phyloP scores from a whole-genome alignment of 2,113 vertebrate species.

The Toxostoma redivivum region DNA sequence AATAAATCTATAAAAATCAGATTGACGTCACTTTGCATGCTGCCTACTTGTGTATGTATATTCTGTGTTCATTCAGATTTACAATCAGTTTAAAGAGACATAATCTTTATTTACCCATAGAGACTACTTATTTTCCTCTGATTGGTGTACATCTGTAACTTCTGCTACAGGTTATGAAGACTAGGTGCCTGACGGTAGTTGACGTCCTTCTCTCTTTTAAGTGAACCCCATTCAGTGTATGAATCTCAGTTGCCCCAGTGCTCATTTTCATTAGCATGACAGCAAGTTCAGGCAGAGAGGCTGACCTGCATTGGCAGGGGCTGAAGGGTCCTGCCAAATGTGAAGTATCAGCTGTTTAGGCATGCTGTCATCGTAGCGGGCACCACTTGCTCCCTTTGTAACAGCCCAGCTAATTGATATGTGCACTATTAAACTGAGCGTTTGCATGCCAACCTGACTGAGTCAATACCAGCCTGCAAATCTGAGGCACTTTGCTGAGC shows the following conservation, averaged over 20 bases:
- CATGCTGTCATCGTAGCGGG: neutral
- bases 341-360: neutral
- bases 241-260: neutral
- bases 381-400: neutral
- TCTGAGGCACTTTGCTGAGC: neutral
- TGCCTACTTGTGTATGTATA: constrained; percentile 46
- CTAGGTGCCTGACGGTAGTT: neutral
- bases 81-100: constrained; percentile 48
- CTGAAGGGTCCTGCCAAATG: neutral
- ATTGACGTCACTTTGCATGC: neutral
- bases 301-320: neutral
- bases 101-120: constrained; percentile 56
- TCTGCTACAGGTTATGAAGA: neutral
- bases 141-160: constrained; percentile 11
- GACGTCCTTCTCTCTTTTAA: neutral
- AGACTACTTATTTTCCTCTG: constrained; percentile 36
- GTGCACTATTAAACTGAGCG: neutral
- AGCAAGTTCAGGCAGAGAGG: neutral
- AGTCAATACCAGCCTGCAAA: neutral
- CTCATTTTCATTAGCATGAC: neutral
- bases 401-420: neutral
- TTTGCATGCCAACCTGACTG: neutral
- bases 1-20: constrained; percentile 62
- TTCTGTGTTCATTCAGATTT: constrained; percentile 45
- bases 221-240: neutral